A percentile compares a stretch with the other conserved stretches of the same genome.
Evolutionary conservation across 2,113 vertebrate genomes (phyloP).

Genomic region (Notothenia coriiceps): DNA sequence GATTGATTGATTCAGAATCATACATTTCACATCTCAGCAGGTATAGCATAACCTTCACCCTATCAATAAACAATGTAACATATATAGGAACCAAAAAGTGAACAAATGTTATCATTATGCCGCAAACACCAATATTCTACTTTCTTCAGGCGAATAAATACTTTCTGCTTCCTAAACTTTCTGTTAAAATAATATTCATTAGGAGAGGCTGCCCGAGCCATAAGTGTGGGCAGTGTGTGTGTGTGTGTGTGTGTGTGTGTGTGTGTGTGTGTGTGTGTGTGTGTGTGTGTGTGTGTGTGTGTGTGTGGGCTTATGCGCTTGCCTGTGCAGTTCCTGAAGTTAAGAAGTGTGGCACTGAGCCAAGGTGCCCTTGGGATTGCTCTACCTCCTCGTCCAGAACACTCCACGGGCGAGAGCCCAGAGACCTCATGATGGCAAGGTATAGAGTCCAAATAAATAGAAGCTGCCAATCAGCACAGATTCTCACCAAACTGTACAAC

Average conservation of each 20-base stretch:
- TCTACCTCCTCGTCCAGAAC: slow-evolving; percentile 62
- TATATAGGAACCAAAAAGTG: slow-evolving; percentile 29
- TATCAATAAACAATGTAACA: slow-evolving; percentile 11
- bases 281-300: slow-evolving; percentile 3
- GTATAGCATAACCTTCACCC: slow-evolving; percentile 16
- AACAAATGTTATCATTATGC: slow-evolving; percentile 61
- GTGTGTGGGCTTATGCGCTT: slow-evolving; percentile 20
- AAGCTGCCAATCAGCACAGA: slow-evolving; percentile 75
- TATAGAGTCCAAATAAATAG: slow-evolving; percentile 57
- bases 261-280: slow-evolving; percentile 26
- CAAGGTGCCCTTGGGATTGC: slow-evolving; percentile 60
- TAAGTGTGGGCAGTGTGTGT: slow-evolving; percentile 42
- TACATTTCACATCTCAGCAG: slow-evolving; percentile 10
- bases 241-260: not conserved
- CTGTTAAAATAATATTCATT: slow-evolving; percentile 64
- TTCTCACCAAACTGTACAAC: slow-evolving; percentile 35
- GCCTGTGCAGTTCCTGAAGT: slow-evolving; percentile 42
- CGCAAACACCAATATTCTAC: slow-evolving; percentile 50
- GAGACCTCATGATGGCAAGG: slow-evolving; percentile 47
- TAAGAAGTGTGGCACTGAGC: slow-evolving; percentile 59
- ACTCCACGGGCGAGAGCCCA: slow-evolving; percentile 51
- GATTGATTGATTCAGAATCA: slow-evolving; percentile 5
- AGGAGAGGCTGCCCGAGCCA: slow-evolving; percentile 41
- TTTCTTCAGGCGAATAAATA: slow-evolving; percentile 53
- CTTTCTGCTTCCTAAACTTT: slow-evolving; percentile 38